Base-by-base conservation (phyloP, 53 echinoderm and acorn worm genomes). In the Echinometra lucunter region DNA sequence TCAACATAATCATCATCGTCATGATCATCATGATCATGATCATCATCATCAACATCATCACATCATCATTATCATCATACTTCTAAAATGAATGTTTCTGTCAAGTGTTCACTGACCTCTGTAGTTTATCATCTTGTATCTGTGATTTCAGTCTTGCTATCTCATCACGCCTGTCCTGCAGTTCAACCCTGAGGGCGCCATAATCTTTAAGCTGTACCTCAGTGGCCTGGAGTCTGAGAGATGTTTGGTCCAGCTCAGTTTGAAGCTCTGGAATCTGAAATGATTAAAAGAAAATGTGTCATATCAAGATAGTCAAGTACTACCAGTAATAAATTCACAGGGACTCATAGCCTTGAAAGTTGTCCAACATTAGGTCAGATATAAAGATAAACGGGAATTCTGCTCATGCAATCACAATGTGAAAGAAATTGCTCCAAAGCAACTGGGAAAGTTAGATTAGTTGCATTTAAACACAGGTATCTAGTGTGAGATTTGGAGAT, bases 181-280 rank as follows among this genome's bases (percentile, higher is more conserved):
- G 75, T 47, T 99, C 98, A 32, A 97, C 57, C 78, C 95, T 98
- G 81, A 95, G 95, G 15, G 96, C 88, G 75, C 96, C 94, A 5
- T 95, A 88, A 37, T 98, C 97, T 67, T 95, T 89, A 23, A 98
- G 88, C 67, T 99, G 99, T 6, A 92, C 95, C 78, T 99, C 96
- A 2, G 96, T 89, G 27, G 99, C 97, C 44, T 99, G 98, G 44
- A 99, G 91, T 47, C 94, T 94, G 35, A 99, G 95, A 7, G 94
- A 94, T 4, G 97, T 98, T 66, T 94, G 95, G 92, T 99, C 98
- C 16, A 99, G 90, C 30, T 99, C 96, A 44, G 97, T 91, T 95
- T 99, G 99, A 56, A 99, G 88, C 90, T 98, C 97, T 35, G 98
- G 97, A 90, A 98, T 98, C 99, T 99, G 70, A 4, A 7, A 16